Base-by-base conservation (phyloP, 37 sponge, comb jelly and placozoan species). In the Dysidea cf. avara region DNA sequence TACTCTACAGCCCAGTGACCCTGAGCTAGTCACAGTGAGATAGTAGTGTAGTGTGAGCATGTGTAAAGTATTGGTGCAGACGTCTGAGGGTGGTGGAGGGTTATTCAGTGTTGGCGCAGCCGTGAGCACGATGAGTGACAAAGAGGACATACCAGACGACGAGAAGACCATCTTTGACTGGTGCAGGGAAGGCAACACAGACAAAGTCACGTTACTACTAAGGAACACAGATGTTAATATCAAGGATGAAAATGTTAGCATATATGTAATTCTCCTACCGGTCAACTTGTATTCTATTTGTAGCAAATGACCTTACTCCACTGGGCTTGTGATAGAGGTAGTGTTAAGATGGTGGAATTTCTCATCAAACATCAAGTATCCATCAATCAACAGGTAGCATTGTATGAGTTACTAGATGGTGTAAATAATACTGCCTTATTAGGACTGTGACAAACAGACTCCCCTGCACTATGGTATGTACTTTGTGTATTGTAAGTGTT, bases 251-350 rank as follows among this genome's bases (percentile, higher is more conserved):
- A 28, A 81, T 48, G 88, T 87, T 54, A 2, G 53, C 12, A 29
- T 4, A 9, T 55, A 34, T 22, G 55, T 20, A 32, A 13, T 24
- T 16, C 24, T 18, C 26, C 22, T 1, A 34, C 28, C 31, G 18
- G 50, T 26, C 7, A 21, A 9, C 7, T 32, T 28, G 46, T 67
- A 20, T 25, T 67, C 14, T 59, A 18, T 56, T 28, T 31, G 22
- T 69, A 91, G 87, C 87, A 87, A 0, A 61, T 92, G 92, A 29
- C 83, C 1, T 60, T 87, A 46, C 36, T 92, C 34, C 92, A 92
- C 71, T 92, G 92, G 92, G 88, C 92, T 0, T 87, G 89, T 79
- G 92, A 92, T 79, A 46, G 92, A 59, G 92, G 92, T 2, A 66
- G 83, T 49, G 30, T 75, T n/a, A 61, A 78, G 21, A 51, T 92